Percentiles rank a stretch among this genome's conserved stretches.
phyloP scores from a whole-genome alignment of 2,797 vertebrate species.

The Spinus pinus region DNA sequence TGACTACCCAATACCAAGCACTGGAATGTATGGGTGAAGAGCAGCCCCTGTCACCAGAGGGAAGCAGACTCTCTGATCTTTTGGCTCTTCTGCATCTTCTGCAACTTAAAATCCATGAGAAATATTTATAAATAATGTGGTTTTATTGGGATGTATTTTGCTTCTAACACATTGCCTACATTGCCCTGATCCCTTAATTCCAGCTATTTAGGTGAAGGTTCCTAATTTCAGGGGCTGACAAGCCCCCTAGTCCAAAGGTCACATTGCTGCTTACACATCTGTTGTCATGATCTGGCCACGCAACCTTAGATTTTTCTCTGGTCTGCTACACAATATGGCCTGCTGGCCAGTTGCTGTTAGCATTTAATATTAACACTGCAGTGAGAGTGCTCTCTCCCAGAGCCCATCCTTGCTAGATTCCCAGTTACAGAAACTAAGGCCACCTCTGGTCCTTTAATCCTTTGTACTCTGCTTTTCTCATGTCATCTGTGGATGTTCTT shows the following conservation, averaged over 20 bases:
- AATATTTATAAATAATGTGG: not conserved
- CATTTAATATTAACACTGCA: not conserved
- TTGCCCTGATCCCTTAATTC: not conserved
- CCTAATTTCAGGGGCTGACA: not conserved
- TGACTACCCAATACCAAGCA: not conserved
- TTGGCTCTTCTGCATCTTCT: not conserved
- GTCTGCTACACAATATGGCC: not conserved
- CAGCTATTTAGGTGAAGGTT: not conserved
- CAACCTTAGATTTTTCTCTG: not conserved
- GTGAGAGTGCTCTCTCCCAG: not conserved
- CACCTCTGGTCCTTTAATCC: not conserved
- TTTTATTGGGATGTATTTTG: not conserved
- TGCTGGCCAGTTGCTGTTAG: not conserved
- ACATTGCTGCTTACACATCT: not conserved
- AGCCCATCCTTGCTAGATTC: not conserved
- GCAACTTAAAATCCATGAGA: not conserved
- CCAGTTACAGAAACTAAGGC: not conserved
- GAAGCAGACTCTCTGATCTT: not conserved
- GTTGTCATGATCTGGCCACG: not conserved
- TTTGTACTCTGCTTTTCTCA: not conserved
- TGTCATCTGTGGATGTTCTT: rapidly evolving
- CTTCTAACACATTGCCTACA: not conserved
- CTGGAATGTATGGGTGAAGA: not conserved
- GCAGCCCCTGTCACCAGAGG: not conserved
- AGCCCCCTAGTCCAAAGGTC: not conserved